Percentiles rank a stretch among this genome's conserved stretches.
phyloP scores from a whole-genome alignment of 2,113 vertebrate species.

The Alligator mississippiensis region DNA sequence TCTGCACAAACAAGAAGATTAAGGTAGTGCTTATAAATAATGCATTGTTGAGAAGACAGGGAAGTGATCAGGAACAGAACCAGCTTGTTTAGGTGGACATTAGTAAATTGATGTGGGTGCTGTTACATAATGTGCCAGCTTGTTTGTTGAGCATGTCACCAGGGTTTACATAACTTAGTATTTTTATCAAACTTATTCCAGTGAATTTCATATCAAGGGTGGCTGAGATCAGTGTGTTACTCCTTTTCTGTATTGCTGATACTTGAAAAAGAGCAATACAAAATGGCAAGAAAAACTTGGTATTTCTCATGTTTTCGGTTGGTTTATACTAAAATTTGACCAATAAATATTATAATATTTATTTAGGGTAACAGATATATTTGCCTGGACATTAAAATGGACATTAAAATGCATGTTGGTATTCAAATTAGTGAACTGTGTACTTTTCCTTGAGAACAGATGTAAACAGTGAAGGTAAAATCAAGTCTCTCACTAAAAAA shows the following conservation, averaged over 20 bases:
- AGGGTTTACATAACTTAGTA: neutral
- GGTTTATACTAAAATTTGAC: neutral
- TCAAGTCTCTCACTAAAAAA: slow-evolving; percentile 63
- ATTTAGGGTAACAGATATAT: neutral
- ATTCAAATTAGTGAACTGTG: neutral
- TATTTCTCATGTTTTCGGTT: neutral
- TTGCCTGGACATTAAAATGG: neutral
- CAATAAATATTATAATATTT: neutral
- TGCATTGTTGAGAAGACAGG: neutral
- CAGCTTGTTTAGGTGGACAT: neutral
- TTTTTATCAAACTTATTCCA: neutral
- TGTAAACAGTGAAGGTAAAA: neutral
- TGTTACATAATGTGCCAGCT: neutral
- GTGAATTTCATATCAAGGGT: neutral
- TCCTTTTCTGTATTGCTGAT: neutral
- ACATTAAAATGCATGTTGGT: neutral
- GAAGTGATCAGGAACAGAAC: neutral
- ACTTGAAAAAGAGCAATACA: neutral
- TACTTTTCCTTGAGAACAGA: slow-evolving; percentile 37
- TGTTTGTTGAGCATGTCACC: rapidly evolving
- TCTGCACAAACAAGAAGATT: neutral
- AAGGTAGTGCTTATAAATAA: neutral
- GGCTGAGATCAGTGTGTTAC: neutral
- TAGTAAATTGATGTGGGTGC: neutral
- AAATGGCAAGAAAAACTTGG: neutral